Conservation (phyloP, 2,888 invertebrate genomes). For the Metacarcinus magister region DNA sequence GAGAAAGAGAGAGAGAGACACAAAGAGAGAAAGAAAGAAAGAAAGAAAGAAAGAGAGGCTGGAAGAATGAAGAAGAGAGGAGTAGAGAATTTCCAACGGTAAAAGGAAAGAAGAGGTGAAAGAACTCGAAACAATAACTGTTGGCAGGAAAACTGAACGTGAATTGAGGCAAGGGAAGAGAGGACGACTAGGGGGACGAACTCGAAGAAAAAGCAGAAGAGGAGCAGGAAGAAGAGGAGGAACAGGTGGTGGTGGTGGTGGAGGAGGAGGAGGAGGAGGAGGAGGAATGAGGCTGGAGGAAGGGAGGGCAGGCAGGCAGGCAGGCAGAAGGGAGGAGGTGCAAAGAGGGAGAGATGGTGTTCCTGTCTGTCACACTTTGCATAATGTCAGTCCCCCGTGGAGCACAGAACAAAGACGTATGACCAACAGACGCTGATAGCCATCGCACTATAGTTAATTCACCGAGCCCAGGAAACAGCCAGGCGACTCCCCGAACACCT, state of each 20-base stretch:
- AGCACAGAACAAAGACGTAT: slow-evolving; percentile 58
- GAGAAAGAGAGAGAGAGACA: not conserved
- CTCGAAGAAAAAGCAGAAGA: not conserved
- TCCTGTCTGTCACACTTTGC: slow-evolving; percentile 67
- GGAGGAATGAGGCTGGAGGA: not conserved
- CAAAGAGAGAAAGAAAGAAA: not conserved
- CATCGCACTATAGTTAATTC: slow-evolving; percentile 62
- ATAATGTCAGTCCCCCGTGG: slow-evolving; percentile 63
- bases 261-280: not conserved
- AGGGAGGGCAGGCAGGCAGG: not conserved
- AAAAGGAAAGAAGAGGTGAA: slow-evolving; percentile 15
- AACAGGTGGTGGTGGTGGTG: not conserved
- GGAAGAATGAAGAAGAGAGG: not conserved
- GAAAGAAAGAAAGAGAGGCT: not conserved
- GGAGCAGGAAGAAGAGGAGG: slow-evolving; percentile 43
- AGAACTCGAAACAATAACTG: not conserved
- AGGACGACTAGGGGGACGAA: slow-evolving; percentile 40
- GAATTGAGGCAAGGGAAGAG: slow-evolving; percentile 31
- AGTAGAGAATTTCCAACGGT: slow-evolving; percentile 10
- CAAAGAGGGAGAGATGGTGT: slow-evolving; percentile 50
- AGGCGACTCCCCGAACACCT: not conserved
- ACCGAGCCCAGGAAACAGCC: slow-evolving; percentile 26
- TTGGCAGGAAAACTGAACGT: not conserved
- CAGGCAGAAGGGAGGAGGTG: not conserved
- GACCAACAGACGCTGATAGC: slow-evolving; percentile 58